Evolutionary conservation across 2,888 invertebrate species (phyloP).

Genomic region (Ametastegia equiseti): DNA sequence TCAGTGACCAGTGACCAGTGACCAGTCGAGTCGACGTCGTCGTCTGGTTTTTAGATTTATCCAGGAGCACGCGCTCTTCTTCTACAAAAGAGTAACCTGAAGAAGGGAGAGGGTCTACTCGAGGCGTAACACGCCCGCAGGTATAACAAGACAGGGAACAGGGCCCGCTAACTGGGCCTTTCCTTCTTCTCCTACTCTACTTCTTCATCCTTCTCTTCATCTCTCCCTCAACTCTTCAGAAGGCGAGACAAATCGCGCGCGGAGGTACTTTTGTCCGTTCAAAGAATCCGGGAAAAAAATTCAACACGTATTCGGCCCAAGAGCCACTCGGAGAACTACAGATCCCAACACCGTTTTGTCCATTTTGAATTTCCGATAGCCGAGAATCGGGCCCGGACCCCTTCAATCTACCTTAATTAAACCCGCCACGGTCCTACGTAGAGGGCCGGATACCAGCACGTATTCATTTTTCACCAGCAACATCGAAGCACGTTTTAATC

Average conservation of each 20-base stretch:
- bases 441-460: no score
- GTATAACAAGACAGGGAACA: conserved; percentile 49
- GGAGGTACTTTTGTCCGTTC: background rate
- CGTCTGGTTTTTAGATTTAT: conserved; percentile 45
- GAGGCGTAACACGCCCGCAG: conserved; percentile 39
- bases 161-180: conserved; percentile 39
- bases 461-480: conserved; percentile 25
- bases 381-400: background rate
- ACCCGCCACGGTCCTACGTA: background rate
- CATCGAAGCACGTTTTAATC: conserved; percentile 9
- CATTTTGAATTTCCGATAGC: conserved; percentile 36
- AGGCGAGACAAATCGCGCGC: conserved; percentile 44
- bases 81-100: background rate
- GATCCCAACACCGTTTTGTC: background rate
- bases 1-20: no score
- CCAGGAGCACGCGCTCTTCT: conserved; percentile 30
- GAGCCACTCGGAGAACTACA: background rate
- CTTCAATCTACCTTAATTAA: conserved; percentile 36
- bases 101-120: background rate
- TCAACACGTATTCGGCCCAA: background rate
- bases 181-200: background rate
- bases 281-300: conserved; percentile 19
- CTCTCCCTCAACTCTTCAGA: background rate
- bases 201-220: background rate
- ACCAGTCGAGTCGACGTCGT: no score